A percentile compares a stretch with the other conserved stretches of the same genome.
These are phyloP conservation scores for Orchesella cincta DNA, from an alignment of 1,140 invertebrate genomes.

Conservation along the genomic window DNA sequence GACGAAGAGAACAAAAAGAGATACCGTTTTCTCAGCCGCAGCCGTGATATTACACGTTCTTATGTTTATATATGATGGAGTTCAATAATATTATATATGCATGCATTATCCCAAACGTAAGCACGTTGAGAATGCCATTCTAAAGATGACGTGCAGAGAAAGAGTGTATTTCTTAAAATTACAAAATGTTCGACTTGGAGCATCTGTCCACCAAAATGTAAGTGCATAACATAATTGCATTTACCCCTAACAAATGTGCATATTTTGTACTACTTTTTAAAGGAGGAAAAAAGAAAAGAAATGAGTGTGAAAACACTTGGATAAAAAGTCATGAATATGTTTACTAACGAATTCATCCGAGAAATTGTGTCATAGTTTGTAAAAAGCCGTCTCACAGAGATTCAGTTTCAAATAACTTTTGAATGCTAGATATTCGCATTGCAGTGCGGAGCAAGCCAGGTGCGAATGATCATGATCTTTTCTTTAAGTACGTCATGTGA, in stretches of 20 bases:
- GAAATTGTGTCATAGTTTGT: constrained; percentile 22
- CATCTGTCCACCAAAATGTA: background rate
- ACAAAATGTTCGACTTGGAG: background rate
- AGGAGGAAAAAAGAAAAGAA: background rate
- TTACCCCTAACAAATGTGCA: background rate
- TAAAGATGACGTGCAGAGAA: background rate
- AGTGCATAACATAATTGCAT: background rate
- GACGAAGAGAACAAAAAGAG: too few relatives aligned
- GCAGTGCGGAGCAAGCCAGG: too few relatives aligned
- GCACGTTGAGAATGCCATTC: too few relatives aligned
- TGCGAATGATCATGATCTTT: too few relatives aligned
- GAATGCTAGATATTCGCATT: background rate
- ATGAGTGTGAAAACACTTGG: background rate
- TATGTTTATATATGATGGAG: too few relatives aligned
- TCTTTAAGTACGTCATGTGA: too few relatives aligned
- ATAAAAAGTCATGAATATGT: background rate
- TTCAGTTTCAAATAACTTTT: background rate
- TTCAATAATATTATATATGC: too few relatives aligned
- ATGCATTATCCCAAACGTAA: too few relatives aligned
- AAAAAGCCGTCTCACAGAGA: background rate
- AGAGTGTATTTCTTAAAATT: background rate
- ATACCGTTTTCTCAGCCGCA: too few relatives aligned
- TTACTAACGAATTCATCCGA: constrained; percentile 13
- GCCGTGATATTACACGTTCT: too few relatives aligned
- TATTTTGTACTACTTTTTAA: background rate